Evolutionary conservation across 2,113 vertebrate genomes (phyloP), one percentile per base, ranked within the genome.

Genomic region (Orycteropus afer): DNA sequence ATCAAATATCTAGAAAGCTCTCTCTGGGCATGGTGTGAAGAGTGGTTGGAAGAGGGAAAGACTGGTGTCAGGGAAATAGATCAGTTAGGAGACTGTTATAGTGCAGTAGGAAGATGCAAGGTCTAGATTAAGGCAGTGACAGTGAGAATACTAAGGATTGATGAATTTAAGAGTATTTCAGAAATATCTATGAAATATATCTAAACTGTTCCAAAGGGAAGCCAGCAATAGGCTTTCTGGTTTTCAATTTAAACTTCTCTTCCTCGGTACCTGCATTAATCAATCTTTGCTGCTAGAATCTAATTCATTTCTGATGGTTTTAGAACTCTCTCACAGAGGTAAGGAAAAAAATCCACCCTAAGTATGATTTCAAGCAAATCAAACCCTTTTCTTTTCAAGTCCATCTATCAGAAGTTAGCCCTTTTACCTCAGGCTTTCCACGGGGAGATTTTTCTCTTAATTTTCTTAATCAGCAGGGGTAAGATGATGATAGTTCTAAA

Each of bases 271-370:
- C 79, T 79, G 22, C 42, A 37, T 94, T 93, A 81, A 89, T 94
- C 86, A 83, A 29, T 45, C 29, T 89, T n/a, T 63, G 51, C 69
- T 83, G 49, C 47, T 63, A 42, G 79, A 74, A 79, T 93, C 45
- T n/a, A 87, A 78, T 93, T 93, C 84, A 71, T 81, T 86, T 79
- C 51, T 65, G 61, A 76, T 12, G 76, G 29, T 57, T 78, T 95
- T 57, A 79, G 53, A 73, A 78, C 15, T 78, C 37, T 92, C 55
- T 87, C 49, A 23, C 7, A 61, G 73, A 67, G 22, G 51, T 67
- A 63, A 83, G 79, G 79, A 18, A 17, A 59, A 37, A n/a, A 49
- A 6, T 15, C 14, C 34, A 78, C 7, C 45, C 18, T 25, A 89
- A 63, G 51, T 63, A 92, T 61, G 53, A 89, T 53, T 85, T 84